These are phyloP conservation scores for Hemicentrotus pulcherrimus DNA, from an alignment of 35 echinoderm and acorn worm genomes.

Conservation along the genomic window DNA sequence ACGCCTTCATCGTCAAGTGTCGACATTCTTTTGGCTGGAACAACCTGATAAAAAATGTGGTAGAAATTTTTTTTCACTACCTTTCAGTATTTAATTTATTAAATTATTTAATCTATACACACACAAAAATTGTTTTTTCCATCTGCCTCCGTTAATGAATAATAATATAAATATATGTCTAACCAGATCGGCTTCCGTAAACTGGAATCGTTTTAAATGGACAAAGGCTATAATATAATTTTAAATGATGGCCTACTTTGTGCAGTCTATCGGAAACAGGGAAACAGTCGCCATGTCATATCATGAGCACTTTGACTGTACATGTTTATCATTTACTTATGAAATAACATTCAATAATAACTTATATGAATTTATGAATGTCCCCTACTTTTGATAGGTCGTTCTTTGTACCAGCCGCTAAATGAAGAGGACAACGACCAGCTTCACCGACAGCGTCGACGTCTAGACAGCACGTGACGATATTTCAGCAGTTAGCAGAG, in stretches of 20 bases:
- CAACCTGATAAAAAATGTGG: background rate
- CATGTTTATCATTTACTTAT: too few species aligned
- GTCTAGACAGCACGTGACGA: background rate
- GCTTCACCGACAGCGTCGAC: conserved; percentile 32
- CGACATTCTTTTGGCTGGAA: background rate
- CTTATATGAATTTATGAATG: background rate
- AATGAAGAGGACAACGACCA: background rate
- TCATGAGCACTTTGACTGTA: too few species aligned
- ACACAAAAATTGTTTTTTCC: too few species aligned
- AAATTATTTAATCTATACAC: too few species aligned
- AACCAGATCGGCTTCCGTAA: too few species aligned
- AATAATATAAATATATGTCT: too few species aligned
- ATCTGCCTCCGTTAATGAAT: too few species aligned
- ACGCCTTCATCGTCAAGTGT: background rate
- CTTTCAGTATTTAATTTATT: background rate
- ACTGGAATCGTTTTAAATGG: too few species aligned
- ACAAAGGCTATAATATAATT: too few species aligned
- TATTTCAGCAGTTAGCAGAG: background rate
- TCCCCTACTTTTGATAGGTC: background rate
- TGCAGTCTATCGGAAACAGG: too few species aligned
- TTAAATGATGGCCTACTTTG: too few species aligned
- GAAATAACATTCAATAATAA: background rate
- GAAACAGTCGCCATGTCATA: too few species aligned
- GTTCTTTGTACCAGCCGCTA: background rate
- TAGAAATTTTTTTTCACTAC: background rate